These are phyloP conservation scores for Xiphias gladius DNA, from an alignment of 2,113 vertebrate genomes.

Conservation along the genomic window DNA sequence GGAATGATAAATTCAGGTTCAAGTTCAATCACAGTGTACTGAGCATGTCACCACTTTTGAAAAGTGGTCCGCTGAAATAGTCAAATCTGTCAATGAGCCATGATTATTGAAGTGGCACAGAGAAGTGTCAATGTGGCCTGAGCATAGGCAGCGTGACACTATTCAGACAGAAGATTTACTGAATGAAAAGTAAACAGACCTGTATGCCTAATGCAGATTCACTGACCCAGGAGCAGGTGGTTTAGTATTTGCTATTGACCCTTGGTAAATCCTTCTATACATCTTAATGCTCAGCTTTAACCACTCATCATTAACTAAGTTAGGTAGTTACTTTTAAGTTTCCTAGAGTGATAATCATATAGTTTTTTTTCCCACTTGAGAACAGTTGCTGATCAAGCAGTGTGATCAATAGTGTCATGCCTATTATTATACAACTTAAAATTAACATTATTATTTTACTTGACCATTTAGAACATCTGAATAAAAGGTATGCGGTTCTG, in stretches of 20 bases:
- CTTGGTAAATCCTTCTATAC: background rate
- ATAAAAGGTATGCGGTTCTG: background rate
- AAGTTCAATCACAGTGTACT: slow-evolving; percentile 55
- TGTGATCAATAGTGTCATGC: too few relatives aligned
- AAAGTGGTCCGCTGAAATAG: slow-evolving; percentile 61
- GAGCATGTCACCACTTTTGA: slow-evolving; percentile 52
- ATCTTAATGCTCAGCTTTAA: slow-evolving; percentile 12
- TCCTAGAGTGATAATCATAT: background rate
- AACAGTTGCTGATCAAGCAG: background rate
- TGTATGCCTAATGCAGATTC: slow-evolving; percentile 31
- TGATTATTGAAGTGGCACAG: slow-evolving; percentile 44
- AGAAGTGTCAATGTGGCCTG: slow-evolving; percentile 47
- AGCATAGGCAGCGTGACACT: slow-evolving; percentile 50
- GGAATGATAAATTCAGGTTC: slow-evolving; percentile 67
- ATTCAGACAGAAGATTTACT: slow-evolving; percentile 51
- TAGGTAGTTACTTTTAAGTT: background rate
- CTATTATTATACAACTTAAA: too few relatives aligned
- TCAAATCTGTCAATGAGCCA: slow-evolving; percentile 59
- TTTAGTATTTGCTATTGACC: slow-evolving; percentile 36
- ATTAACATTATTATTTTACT: too few relatives aligned
- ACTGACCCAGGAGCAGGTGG: slow-evolving; percentile 16
- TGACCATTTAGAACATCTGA: background rate
- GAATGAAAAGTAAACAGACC: slow-evolving; percentile 44
- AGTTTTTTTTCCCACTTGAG: background rate
- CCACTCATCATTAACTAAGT: background rate